Conservation (phyloP, 1,140 invertebrate genomes). For the Campoletis sonorensis region DNA sequence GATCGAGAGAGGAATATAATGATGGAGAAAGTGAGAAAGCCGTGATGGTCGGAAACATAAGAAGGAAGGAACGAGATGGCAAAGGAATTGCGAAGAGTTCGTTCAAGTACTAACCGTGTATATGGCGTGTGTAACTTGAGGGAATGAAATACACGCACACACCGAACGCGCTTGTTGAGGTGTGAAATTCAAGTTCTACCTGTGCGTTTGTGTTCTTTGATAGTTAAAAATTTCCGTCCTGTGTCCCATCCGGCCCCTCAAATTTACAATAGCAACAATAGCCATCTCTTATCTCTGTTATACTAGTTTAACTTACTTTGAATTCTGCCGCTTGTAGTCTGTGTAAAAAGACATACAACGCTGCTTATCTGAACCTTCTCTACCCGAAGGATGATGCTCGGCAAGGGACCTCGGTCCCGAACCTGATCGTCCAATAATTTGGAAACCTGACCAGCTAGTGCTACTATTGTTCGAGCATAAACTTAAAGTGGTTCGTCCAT, state of each 20-base stretch:
- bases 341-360: too few species aligned
- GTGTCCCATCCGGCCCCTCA: too few species aligned
- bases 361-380: neutral
- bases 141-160: neutral
- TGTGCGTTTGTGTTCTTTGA: neutral
- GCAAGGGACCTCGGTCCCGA: neutral
- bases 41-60: constrained; percentile 18
- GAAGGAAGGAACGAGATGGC: neutral
- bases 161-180: neutral
- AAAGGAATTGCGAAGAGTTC: constrained; percentile 17
- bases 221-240: neutral
- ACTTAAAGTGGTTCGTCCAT: neutral
- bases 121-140: neutral
- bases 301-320: too few species aligned
- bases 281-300: too few species aligned
- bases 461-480: neutral
- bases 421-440: too few species aligned
- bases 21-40: constrained; percentile 18
- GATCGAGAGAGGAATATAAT: constrained; percentile 37
- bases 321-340: too few species aligned
- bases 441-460: too few species aligned
- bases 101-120: neutral
- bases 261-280: too few species aligned
- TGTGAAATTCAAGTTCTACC: neutral
- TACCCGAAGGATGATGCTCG: neutral